Evolutionary conservation across 2,888 invertebrate species (phyloP).

Genomic region (Nomada flava): DNA sequence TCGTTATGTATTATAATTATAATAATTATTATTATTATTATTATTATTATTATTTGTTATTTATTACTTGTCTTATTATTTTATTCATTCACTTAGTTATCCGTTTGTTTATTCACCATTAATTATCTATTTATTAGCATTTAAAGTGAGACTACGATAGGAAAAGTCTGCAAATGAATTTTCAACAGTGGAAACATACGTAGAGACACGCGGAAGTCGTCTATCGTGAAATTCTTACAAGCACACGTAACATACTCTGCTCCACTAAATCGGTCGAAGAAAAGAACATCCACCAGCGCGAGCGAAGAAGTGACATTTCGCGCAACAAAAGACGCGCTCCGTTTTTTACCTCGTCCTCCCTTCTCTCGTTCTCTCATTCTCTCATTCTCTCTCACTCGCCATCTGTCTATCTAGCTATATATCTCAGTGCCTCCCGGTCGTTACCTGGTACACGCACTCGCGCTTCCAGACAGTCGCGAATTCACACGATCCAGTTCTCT

Average conservation of each 20-base stretch:
- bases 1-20: conserved; percentile 35
- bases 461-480: not conserved
- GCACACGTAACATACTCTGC: conserved; percentile 26
- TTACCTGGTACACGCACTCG: not conserved
- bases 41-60: conserved; percentile 54
- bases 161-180: conserved; percentile 53
- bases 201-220: conserved; percentile 33
- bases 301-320: conserved; percentile 35
- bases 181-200: conserved; percentile 29
- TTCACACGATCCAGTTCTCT: not conserved
- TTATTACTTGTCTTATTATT: conserved; percentile 47
- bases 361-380: not conserved
- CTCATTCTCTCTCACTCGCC: conserved; percentile 1
- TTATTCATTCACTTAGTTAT: conserved; percentile 35
- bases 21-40: conserved; percentile 29
- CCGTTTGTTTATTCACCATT: conserved; percentile 40
- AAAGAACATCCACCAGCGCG: conserved; percentile 18
- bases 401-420: not conserved
- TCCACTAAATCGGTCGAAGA: conserved; percentile 14
- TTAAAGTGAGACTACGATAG: conserved; percentile 62
- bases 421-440: not conserved
- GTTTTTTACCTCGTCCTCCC: conserved; percentile 23
- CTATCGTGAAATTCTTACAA: conserved; percentile 48
- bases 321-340: conserved; percentile 24
- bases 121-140: conserved; percentile 43